Base-by-base conservation (phyloP, 2,797 vertebrate species). In the Manis javanica region DNA sequence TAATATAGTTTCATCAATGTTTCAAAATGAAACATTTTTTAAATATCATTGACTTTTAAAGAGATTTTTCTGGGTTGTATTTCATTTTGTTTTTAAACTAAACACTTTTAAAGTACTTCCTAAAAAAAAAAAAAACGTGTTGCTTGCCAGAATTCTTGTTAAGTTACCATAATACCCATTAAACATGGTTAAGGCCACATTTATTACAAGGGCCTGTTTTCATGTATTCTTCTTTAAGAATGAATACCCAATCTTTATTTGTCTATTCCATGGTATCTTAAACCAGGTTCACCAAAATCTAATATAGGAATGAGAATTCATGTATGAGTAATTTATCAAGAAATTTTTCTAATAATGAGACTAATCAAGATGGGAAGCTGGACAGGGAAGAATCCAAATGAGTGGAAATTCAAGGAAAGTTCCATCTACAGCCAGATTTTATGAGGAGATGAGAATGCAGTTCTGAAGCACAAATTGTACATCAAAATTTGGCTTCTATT, bases 1-100 rank as follows among this genome's bases (percentile, higher is more conserved):
- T 46, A 0, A 15, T 31, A 16, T 15, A 0, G 0, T 39, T 88
- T 71, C 14, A 42, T 31, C 79, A 74, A 64, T 51, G 15, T 24
- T 68, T 49, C 57, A 16, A 59, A 34, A 68, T 42, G 39, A 85
- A 85, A 29, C 29, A 31, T 59, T 57, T 69, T 94, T 77, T 61
- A 10, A 83, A 69, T 39, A 19, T 13, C 34, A 66, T 57, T 75
- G 9, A 39, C 9, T 9, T 53, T 90, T 71, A 92, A 84, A 31
- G 0, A 3, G 8, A 55, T 66, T 29, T 26, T 72, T 64, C 26
- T 78, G 18, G 13, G 2, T 63, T 88, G 6, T 14, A n/a, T 89
- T 87, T 78, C 1, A 49, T 63, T 91, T 46, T 7, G 1, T 29
- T 85, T 81, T 95, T 64, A 51, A 74, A 79, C 9, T 55, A 3